A percentile compares a stretch with the other conserved stretches of the same genome.
phyloP scores from a whole-genome alignment of 64 coral and sea anemone species.

The Orbicella faveolata region DNA sequence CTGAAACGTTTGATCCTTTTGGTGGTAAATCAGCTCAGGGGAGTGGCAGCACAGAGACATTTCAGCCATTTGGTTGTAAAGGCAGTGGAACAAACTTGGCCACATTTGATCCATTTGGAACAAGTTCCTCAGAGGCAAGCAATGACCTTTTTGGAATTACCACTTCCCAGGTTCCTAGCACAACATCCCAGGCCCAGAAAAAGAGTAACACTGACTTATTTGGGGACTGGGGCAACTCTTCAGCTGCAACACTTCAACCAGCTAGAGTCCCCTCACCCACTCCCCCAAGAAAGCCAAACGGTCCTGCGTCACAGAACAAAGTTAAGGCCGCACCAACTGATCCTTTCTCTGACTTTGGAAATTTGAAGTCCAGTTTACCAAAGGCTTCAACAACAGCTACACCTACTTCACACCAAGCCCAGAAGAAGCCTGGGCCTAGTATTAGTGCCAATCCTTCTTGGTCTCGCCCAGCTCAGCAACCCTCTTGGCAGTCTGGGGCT shows the following conservation, averaged over 20 bases:
- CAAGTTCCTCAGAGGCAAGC: background rate
- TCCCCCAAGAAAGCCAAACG: background rate
- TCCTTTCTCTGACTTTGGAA: constrained; percentile 86
- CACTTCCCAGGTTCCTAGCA: constrained; percentile 34
- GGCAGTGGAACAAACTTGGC: constrained; percentile 6
- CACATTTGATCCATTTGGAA: constrained; percentile 19
- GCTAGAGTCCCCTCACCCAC: constrained; percentile 43
- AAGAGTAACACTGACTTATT: constrained; percentile 64
- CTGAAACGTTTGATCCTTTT: constrained; percentile 4
- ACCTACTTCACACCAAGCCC: constrained; percentile 2
- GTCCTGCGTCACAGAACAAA: background rate
- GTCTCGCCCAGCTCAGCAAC: constrained; percentile 50
- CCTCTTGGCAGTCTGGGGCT: constrained; percentile 42
- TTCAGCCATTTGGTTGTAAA: constrained; percentile 5
- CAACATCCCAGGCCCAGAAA: constrained; percentile 18
- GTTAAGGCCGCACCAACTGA: constrained; percentile 6
- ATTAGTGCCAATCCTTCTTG: constrained; percentile 31
- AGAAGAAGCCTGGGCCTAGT: constrained; percentile 15
- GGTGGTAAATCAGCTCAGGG: background rate
- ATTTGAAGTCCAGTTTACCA: constrained; percentile 62
- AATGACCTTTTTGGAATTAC: constrained; percentile 6
- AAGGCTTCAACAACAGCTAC: constrained; percentile 8
- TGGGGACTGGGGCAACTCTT: constrained; percentile 63
- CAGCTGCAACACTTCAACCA: constrained; percentile 63
- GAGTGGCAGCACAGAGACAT: constrained; percentile 5